Percentiles rank a stretch among this genome's conserved stretches.
phyloP scores from a whole-genome alignment of 1,140 invertebrate genomes.

The Ceratina australensis region DNA sequence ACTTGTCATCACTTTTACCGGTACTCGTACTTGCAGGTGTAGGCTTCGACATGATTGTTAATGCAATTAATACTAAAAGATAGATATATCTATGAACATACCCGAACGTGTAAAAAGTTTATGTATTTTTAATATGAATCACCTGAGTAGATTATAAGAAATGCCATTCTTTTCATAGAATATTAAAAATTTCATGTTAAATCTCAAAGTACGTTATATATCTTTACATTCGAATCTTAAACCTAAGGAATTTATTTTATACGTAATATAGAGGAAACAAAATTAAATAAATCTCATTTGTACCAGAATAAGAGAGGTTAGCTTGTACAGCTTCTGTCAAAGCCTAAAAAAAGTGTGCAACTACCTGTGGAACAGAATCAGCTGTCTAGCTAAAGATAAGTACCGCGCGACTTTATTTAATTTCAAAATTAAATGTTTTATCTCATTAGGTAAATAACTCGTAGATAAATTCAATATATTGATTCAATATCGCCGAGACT shows the following conservation, averaged over 20 bases:
- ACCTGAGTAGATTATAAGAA: constrained; percentile 8
- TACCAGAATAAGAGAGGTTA: background rate
- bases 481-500: too few relatives aligned
- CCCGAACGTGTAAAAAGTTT: background rate
- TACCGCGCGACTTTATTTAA: background rate
- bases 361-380: constrained; percentile 15
- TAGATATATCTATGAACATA: background rate
- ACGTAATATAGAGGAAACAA: background rate
- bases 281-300: background rate
- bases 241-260: background rate
- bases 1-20: background rate
- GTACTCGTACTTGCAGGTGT: background rate
- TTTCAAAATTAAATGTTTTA: background rate
- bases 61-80: constrained; percentile 31
- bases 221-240: background rate
- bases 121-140: constrained; percentile 3
- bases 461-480: background rate
- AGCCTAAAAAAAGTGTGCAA: constrained; percentile 9
- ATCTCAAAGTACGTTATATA: background rate
- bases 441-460: background rate
- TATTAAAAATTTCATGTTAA: background rate
- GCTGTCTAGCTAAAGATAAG: background rate
- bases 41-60: background rate
- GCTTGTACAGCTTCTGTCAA: background rate
- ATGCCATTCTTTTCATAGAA: background rate